phyloP scores from a whole-genome alignment of 2,113 vertebrate species.

The Eira barbara region DNA sequence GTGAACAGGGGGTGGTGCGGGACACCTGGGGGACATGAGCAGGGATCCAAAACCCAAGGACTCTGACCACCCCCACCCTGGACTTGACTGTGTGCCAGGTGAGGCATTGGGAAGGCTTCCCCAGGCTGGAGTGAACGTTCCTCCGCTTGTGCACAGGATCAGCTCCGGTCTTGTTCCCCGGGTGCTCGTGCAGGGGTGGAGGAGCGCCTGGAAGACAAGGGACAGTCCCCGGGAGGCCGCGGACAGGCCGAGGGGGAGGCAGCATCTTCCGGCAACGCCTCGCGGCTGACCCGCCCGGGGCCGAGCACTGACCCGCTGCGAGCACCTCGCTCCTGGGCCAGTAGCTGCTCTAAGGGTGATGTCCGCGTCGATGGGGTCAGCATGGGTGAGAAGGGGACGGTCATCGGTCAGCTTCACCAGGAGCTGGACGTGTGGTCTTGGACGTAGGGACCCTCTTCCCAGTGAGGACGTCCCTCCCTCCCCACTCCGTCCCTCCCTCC shows the following conservation, averaged over 20 bases:
- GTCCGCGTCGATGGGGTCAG: background rate
- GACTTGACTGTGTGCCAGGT: background rate
- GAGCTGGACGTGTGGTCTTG: background rate
- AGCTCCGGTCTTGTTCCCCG: background rate
- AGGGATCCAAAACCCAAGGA: background rate
- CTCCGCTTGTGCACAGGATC: background rate
- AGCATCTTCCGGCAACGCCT: no score
- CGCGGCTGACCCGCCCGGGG: accelerated
- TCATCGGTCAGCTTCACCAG: background rate
- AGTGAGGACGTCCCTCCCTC: background rate
- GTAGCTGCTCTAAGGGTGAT: background rate
- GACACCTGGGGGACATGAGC: background rate
- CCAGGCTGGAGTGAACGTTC: accelerated
- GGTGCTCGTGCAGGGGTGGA: background rate
- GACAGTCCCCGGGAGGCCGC: background rate
- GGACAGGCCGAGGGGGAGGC: no score
- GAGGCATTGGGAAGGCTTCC: background rate
- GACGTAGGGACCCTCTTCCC: background rate
- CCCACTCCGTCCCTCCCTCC: no score
- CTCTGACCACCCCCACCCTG: accelerated
- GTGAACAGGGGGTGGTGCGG: no score
- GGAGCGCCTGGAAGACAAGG: background rate
- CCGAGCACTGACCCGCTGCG: accelerated
- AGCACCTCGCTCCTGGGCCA: background rate
- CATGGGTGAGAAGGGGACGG: background rate